A percentile compares a stretch with the other conserved stretches of the same genome.
Conservation (phyloP, 2,113 vertebrate genomes). For the Alosa alosa region DNA sequence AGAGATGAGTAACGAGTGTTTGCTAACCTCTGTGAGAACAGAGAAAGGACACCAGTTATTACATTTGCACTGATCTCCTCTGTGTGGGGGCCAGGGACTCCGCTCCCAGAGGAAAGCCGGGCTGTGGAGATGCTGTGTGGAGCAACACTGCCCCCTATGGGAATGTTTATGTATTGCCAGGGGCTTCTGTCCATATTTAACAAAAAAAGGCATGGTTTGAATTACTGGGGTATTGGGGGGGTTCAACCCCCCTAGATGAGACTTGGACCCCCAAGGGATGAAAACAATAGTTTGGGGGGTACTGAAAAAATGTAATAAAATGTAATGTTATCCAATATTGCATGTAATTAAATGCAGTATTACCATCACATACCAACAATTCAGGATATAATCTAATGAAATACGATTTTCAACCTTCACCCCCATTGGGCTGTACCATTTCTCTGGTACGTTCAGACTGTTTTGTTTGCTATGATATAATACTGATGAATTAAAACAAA, state of each 20-base stretch:
- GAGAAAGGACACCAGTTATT: constrained; percentile 50
- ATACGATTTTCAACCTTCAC: too few species aligned
- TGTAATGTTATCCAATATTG: too few species aligned
- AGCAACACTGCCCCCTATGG: constrained; percentile 54
- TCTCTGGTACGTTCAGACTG: too few species aligned
- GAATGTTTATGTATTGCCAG: not conserved
- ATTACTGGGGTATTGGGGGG: not conserved
- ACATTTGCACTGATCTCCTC: constrained; percentile 58
- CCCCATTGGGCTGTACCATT: too few species aligned
- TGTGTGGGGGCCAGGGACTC: constrained; percentile 39
- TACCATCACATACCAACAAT: too few species aligned
- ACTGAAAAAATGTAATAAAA: too few species aligned
- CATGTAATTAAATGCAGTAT: too few species aligned
- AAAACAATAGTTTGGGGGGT: too few species aligned
- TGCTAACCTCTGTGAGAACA: constrained; percentile 55
- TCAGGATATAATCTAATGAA: too few species aligned
- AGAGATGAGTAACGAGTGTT: constrained; percentile 55
- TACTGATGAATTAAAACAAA: too few species aligned
- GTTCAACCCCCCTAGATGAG: too few species aligned
- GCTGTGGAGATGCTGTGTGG: constrained; percentile 20
- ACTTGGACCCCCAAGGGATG: too few species aligned
- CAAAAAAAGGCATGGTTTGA: not conserved
- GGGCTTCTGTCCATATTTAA: not conserved
- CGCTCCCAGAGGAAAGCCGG: not conserved
- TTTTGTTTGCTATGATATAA: not conserved